A percentile compares a stretch with the other conserved stretches of the same genome.
Conservation (phyloP, 2,113 vertebrate genomes). For the Istiophorus platypterus region DNA sequence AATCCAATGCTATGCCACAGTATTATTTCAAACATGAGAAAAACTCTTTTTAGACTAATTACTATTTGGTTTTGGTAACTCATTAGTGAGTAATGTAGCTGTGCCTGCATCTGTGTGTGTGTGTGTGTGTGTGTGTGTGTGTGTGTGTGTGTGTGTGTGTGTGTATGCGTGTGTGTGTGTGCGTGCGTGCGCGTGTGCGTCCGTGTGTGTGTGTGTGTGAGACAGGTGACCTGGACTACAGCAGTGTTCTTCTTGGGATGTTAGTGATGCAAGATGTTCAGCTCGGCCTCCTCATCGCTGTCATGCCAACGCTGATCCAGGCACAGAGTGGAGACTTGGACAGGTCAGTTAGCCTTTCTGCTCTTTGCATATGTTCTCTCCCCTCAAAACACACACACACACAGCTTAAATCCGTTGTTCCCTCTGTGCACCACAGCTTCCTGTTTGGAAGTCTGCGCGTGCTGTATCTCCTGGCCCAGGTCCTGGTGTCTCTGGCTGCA, state of each 20-base stretch:
- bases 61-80: too few species aligned
- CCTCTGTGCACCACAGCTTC: constrained; percentile 67
- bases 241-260: constrained; percentile 94
- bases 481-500: constrained; percentile 90
- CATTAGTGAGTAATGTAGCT: too few species aligned
- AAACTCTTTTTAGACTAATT: too few species aligned
- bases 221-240: constrained; percentile 94
- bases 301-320: constrained; percentile 95
- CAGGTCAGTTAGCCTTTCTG: constrained; percentile 80
- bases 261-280: constrained; percentile 98
- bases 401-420: neutral
- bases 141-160: too few species aligned
- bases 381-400: neutral
- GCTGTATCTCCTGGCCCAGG: constrained; percentile 88
- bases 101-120: too few species aligned
- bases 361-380: neutral
- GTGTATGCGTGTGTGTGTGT: too few species aligned
- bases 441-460: constrained; percentile 87
- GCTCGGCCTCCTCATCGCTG: constrained; percentile 94
- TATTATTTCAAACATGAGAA: too few species aligned
- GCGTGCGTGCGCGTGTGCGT: too few species aligned
- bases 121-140: too few species aligned
- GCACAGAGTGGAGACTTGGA: constrained; percentile 86
- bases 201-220: constrained; percentile 19
- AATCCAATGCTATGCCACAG: too few species aligned